Evolutionary conservation across 2,113 vertebrate species (phyloP).

Genomic region (Aptenodytes patagonicus): DNA sequence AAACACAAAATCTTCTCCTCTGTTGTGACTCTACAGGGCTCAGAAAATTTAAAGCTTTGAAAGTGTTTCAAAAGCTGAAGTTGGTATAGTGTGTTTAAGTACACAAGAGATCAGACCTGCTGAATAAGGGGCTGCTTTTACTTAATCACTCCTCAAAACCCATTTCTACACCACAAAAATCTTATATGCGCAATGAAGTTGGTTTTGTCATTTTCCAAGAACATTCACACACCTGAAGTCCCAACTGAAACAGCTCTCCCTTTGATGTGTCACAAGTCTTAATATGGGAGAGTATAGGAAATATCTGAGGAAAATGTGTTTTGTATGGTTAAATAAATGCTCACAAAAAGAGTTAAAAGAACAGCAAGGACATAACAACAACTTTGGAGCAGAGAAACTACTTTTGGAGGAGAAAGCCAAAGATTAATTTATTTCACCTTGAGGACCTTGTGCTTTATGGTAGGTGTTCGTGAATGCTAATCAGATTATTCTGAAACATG

Average conservation of each 20-base stretch:
- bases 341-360: not conserved
- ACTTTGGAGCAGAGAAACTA: not conserved
- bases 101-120: not conserved
- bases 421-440: slow-evolving; percentile 21
- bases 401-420: not conserved
- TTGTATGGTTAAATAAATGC: not conserved
- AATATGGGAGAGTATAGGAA: not conserved
- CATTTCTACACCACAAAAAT: not conserved
- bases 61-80: not conserved
- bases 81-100: not conserved
- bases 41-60: not conserved
- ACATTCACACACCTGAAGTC: not conserved
- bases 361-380: not conserved
- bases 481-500: not conserved
- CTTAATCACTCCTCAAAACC: not conserved
- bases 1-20: not conserved
- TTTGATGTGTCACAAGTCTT: not conserved
- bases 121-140: not conserved
- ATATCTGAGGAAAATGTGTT: not conserved
- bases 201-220: not conserved
- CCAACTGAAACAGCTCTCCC: not conserved
- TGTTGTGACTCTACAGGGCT: not conserved
- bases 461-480: not conserved
- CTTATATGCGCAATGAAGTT: not conserved
- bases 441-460: not conserved